A percentile compares a stretch with the other conserved stretches of the same genome.
phyloP scores from a whole-genome alignment of 2,113 vertebrate species.

The Anhinga rufa region DNA sequence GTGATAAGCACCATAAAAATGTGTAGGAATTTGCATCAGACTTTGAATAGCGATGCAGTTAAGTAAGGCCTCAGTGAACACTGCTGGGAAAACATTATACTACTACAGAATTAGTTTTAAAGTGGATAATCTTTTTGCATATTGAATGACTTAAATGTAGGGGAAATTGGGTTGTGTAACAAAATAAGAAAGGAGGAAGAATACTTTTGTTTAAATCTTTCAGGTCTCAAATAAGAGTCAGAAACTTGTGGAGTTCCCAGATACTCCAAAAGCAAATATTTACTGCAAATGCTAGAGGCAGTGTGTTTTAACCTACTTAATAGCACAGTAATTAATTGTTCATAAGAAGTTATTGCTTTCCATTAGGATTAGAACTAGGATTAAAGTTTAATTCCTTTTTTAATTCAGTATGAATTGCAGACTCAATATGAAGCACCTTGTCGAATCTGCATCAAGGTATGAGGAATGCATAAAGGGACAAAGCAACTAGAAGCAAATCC shows the following conservation, averaged over 20 bases:
- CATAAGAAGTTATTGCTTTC: neutral
- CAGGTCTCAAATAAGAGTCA: neutral
- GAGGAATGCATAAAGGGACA: neutral
- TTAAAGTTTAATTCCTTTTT: neutral
- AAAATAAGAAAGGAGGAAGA: neutral
- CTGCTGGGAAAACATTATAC: neutral
- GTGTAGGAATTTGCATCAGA: neutral
- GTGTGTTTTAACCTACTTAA: neutral
- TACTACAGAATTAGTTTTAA: neutral
- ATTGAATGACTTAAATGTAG: neutral
- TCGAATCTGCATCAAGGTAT: neutral
- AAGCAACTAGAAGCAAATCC: neutral
- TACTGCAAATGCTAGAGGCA: neutral
- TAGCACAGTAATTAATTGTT: neutral
- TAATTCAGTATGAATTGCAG: neutral
- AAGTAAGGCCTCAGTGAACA: neutral
- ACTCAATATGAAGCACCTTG: neutral
- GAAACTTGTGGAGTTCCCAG: neutral
- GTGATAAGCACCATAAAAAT: neutral
- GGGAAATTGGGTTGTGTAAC: neutral
- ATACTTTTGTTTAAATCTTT: neutral
- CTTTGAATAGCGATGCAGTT: neutral
- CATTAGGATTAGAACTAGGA: neutral
- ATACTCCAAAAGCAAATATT: neutral
- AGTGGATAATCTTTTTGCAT: neutral